Conservation (phyloP, 2,797 vertebrate species). For the Silurus lanzhouensis region DNA sequence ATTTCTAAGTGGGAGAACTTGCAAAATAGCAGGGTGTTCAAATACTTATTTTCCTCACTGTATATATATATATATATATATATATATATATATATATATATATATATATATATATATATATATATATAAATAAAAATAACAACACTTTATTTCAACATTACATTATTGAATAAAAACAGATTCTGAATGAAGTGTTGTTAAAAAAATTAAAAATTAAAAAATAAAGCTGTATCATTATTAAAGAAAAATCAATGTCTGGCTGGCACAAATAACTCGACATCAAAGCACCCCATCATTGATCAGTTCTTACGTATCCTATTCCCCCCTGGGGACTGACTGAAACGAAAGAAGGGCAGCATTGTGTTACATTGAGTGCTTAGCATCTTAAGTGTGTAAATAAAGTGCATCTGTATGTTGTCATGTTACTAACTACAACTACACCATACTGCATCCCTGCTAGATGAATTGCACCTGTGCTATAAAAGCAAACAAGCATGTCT, state of each 20-base stretch:
- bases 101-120: no score
- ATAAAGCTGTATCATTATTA: background rate
- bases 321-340: background rate
- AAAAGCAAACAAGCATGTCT: background rate
- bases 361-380: conserved; percentile 12
- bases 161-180: background rate
- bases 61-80: no score
- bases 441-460: background rate
- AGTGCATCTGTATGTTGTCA: background rate
- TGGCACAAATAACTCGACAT: background rate
- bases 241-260: background rate
- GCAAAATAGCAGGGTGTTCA: no score
- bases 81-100: no score
- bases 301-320: background rate
- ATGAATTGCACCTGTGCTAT: conserved; percentile 3
- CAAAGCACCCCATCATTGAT: background rate
- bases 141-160: background rate
- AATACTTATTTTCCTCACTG: no score
- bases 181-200: background rate
- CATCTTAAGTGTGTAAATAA: background rate
- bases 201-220: background rate
- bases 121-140: no score
- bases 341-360: background rate
- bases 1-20: no score
- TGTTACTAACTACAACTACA: background rate